Evolutionary conservation across 2,888 invertebrate genomes (phyloP), one percentile per base, ranked within the genome.

Genomic region (Drosophila flavopinicola): DNA sequence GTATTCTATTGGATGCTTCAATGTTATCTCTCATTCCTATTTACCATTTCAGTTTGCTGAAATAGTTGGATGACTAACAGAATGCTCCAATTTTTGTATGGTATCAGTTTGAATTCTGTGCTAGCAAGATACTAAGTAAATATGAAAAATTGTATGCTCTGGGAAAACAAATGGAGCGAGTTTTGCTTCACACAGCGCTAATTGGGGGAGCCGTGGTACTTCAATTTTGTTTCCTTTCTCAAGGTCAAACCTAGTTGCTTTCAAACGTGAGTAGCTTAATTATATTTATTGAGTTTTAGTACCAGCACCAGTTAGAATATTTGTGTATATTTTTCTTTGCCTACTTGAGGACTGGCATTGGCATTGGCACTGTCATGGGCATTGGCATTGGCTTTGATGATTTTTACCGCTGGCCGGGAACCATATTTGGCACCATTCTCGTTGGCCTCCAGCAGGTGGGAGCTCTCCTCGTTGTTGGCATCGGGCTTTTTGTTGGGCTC

Each of bases 321-420:
- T 24, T 30, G 20, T 53, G 20, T 41, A 23, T 47, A n/a, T 29
- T 41, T 11, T 15, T 30, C 17, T 24, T 37, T 61, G 35, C 59
- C 35, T 78, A 82, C 78, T 70, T 82, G 65, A 27, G 64, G 68
- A 61, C 51, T 75, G 70, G 69, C 70, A 65, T 63, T 71, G 74
- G 27, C 57, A 42, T 52, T 57, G 41, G 52, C 57, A 52, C 20
- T 64, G 37, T 54, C 66, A 48, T 37, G 63, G 48, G 49, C 82
- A 66, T 56, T 85, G 20, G 42, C 73, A 68, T 67, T 53, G 64
- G 66, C 56, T 65, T 83, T 78, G 66, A 80, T 65, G 60, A 80
- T 85, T 76, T 80, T 90, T 88, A 90, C 90, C 88, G 89, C 88
- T 87, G 88, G 85, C 44, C 85, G 83, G 52, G 90, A 89, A 56